Base-by-base conservation (phyloP, 2,797 vertebrate species). In the Gallinago solitaria region DNA sequence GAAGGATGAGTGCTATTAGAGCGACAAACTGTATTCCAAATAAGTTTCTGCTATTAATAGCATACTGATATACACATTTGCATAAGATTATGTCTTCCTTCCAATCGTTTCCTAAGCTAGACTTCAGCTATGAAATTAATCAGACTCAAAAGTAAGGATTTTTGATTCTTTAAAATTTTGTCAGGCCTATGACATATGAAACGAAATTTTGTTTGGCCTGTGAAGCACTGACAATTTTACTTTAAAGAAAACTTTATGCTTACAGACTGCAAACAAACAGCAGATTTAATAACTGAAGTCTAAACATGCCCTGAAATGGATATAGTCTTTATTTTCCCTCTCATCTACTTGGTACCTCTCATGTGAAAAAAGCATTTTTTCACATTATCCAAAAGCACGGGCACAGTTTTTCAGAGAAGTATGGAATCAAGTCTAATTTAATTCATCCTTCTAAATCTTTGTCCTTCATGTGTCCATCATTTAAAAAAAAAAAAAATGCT, bases 221-320 rank as follows among this genome's bases (percentile, higher is more conserved):
- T 20, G 51, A 60, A 91, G 18, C 25, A 43, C 6, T 45, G 50
- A 59, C 17, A 76, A 39, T 89, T 78, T 83, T 51, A 64, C 61
- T 56, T 95, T 53, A 75, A 60, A 48, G 87, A 90, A 83, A 67
- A 89, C 20, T 30, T 87, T 9, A 68, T 64, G 35, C 45, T 77
- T 41, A 28, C 39, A 80, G 54, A 94, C 57, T 74, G 60, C 30
- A 93, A 90, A 78, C 43, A 88, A 80, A 84, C 28, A 88, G 43
- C 21, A 83, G 50, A 91, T 68, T 54, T 74, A 61, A 74, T 7
- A 3, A 70, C 56, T 77, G 14, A 95, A 83, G 45, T 8, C n/a
- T 78, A 94, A 80, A 82, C 15, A 59, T 20, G 14, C 39, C 51
- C 85, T 64, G 79, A 79, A 93, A 94, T 6, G 8, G 12, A 41